Evolutionary conservation across 64 coral and sea anemone genomes (phyloP), one percentile per base, ranked within the genome.

Genomic region (Montipora cactus): DNA sequence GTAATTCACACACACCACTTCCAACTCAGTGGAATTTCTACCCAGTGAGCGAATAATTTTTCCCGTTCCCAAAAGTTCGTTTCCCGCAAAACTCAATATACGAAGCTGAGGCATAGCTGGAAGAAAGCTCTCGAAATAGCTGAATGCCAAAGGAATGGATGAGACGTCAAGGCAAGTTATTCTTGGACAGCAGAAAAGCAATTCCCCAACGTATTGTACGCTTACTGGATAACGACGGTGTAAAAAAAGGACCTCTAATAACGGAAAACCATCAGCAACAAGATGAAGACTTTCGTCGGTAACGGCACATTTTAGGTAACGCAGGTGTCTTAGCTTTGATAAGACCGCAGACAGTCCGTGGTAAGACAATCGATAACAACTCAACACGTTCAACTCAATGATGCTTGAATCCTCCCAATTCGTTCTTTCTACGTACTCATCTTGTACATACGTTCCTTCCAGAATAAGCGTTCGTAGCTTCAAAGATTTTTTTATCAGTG

Each of bases 161-260:
- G 93, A 95, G 51, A 95, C 69, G 59, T 95, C 93, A 18, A 95
- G 61, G 74, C 93, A 95, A 0, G 79, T 90, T 59, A 95, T 67
- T 55, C 72, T 77, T 25, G 93, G 93, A 14, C 93, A 95, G 45
- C 85, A 77, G 19, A 95, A 69, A 12, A 95, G 80, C 80, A 95
- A 73, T 67, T 95, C 89, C 52, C 89, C 90, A 4, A 95, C 93
- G 19, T 71, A 75, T 71, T 90, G 79, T 6, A 95, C 93, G 3
- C 88, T 95, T 59, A 95, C 89, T 16, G 93, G 93, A 70, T 95
- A 95, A 2, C 93, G 93, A 2, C 93, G 75, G 44, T 95, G 93
- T 44, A 95, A 88, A 53, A 90, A 82, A 5, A 95, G 67, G 6
- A 90, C 47, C 15, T 88, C 74, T 57, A 95, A 55, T 3, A 51